Evolutionary conservation across 2,797 vertebrate species (phyloP).

Genomic region (Podarcis lilfordi): DNA sequence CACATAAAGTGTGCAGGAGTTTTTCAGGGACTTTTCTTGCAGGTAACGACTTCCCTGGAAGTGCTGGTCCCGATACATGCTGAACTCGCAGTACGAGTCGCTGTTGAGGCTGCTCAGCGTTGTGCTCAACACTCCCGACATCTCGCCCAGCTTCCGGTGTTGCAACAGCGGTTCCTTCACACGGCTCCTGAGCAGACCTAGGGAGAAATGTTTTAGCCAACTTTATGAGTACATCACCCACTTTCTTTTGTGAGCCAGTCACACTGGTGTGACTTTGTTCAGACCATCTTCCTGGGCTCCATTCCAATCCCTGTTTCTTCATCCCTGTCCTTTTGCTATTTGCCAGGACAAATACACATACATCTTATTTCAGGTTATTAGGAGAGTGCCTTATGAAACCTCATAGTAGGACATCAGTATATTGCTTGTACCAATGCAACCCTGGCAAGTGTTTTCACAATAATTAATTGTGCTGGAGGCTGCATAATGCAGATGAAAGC

Average conservation of each 20-base stretch:
- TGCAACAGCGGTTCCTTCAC: too few species aligned
- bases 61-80: constrained; percentile 66
- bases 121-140: constrained; percentile 61
- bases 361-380: neutral
- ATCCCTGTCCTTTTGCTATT: neutral
- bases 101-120: constrained; percentile 64
- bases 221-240: neutral
- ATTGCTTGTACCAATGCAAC: neutral
- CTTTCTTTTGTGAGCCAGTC: neutral
- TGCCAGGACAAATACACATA: neutral
- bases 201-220: neutral
- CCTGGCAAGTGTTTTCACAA: neutral
- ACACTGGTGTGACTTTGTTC: neutral
- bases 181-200: neutral
- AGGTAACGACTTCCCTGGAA: constrained; percentile 61
- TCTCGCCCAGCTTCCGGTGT: neutral
- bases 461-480: neutral
- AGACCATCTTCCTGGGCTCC: neutral
- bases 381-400: neutral
- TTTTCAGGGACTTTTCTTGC: constrained; percentile 68
- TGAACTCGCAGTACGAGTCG: constrained; percentile 71
- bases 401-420: neutral
- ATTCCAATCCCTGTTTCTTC: neutral
- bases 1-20: constrained; percentile 28
- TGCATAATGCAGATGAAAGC: neutral